Evolutionary conservation across 2,888 invertebrate genomes (phyloP).

Genomic region (Cheilosia soror): DNA sequence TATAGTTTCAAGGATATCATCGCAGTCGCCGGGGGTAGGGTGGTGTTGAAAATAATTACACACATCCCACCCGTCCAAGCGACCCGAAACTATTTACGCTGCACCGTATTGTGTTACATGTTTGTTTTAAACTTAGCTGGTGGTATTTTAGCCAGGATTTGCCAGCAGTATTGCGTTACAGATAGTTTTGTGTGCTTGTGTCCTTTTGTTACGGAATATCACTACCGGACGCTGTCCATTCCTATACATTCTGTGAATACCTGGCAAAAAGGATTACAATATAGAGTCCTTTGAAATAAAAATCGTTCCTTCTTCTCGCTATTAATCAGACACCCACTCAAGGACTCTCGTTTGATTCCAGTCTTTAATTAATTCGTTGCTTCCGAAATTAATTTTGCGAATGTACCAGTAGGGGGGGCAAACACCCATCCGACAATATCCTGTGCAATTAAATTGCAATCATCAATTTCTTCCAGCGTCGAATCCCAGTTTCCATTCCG

Average conservation of each 20-base stretch:
- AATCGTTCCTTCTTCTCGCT: constrained; percentile 37
- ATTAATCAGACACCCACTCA: constrained; percentile 62
- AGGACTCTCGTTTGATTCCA: constrained; percentile 15
- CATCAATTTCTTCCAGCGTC: constrained; percentile 72
- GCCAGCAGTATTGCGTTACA: constrained; percentile 65
- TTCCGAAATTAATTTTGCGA: constrained; percentile 66
- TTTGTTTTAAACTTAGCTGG: constrained; percentile 35
- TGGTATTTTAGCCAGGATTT: constrained; percentile 51
- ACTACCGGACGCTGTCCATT: constrained; percentile 53
- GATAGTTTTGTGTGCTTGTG: constrained; percentile 51
- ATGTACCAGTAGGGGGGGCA: background rate
- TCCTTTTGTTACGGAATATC: constrained; percentile 44
- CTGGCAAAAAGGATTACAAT: constrained; percentile 41
- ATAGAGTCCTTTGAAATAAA: constrained; percentile 64
- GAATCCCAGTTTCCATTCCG: constrained; percentile 70
- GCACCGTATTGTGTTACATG: constrained; percentile 58
- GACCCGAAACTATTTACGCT: constrained; percentile 39
- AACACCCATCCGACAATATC: constrained; percentile 12
- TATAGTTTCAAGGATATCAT: constrained; percentile 51
- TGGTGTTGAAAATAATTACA: constrained; percentile 68
- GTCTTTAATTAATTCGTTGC: constrained; percentile 66
- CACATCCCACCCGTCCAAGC: constrained; percentile 20
- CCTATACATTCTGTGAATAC: constrained; percentile 18
- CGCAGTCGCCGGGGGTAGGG: background rate
- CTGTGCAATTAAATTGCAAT: constrained; percentile 74